Conservation (phyloP, 2,113 vertebrate species). For the Varanus salvator region DNA sequence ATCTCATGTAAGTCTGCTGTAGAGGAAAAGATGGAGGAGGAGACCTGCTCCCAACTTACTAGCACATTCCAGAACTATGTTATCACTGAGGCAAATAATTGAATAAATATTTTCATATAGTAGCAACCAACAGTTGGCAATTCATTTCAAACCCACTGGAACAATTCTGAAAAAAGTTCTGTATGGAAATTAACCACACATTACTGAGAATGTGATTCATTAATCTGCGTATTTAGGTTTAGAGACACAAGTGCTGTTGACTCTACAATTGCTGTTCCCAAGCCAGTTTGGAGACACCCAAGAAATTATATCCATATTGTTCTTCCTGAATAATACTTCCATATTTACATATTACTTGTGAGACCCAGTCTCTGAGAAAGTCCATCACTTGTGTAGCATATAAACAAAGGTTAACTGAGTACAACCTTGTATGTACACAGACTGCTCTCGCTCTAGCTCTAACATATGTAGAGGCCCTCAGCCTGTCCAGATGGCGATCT, state of each 20-base stretch:
- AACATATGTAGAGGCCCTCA: neutral
- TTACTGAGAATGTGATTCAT: neutral
- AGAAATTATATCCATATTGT: neutral
- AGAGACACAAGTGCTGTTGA: neutral
- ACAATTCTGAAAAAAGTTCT: neutral
- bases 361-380: neutral
- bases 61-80: neutral
- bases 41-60: too few species aligned
- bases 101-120: neutral
- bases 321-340: neutral
- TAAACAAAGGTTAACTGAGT: neutral
- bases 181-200: neutral
- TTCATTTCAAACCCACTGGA: neutral
- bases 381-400: neutral
- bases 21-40: too few species aligned
- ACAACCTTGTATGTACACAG: neutral
- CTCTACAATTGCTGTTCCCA: neutral
- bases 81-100: neutral
- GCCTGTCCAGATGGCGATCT: neutral
- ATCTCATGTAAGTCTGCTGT: too few species aligned
- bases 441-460: too few species aligned
- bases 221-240: neutral
- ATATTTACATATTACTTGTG: neutral
- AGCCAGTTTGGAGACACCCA: neutral
- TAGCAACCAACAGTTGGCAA: neutral